Evolutionary conservation across 2,113 vertebrate species (phyloP).

Genomic region (Kryptolebias marmoratus): DNA sequence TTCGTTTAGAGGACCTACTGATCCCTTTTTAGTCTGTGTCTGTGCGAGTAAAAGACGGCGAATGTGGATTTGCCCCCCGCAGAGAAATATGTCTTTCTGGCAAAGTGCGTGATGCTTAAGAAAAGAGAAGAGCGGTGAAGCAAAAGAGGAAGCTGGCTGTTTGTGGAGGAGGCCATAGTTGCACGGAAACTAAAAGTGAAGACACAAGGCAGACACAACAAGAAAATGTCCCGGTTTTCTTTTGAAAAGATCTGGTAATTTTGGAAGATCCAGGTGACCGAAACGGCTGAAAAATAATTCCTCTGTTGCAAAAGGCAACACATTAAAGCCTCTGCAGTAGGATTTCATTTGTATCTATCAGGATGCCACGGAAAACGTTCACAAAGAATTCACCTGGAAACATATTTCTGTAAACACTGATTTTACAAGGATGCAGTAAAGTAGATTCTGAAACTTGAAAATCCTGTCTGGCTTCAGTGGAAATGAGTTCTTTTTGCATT

Average conservation of each 20-base stretch:
- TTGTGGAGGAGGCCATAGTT: constrained; percentile 4
- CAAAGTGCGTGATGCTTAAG: constrained; percentile 4
- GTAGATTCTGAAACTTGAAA: background rate
- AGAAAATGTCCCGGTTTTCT: constrained; percentile 8
- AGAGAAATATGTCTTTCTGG: constrained; percentile 14
- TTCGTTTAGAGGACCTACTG: constrained; percentile 65
- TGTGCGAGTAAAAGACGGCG: background rate
- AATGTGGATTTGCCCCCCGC: constrained; percentile 21
- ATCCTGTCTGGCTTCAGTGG: too few species aligned
- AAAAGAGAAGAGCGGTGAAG: constrained; percentile 11
- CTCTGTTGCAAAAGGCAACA: background rate
- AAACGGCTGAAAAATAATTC: background rate
- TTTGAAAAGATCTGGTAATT: background rate
- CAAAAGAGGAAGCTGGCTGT: constrained; percentile 36
- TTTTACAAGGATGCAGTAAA: background rate
- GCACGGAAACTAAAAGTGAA: constrained; percentile 16
- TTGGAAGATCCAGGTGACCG: constrained; percentile 6
- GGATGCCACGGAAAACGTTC: background rate
- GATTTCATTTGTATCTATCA: too few species aligned
- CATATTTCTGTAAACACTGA: background rate
- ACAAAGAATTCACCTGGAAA: too few species aligned
- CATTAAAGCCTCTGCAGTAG: background rate
- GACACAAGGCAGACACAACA: constrained; percentile 19
- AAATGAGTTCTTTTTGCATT: too few species aligned
- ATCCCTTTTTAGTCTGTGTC: constrained; percentile 47